These are phyloP conservation scores for Rhabdophis nuchalis DNA, from an alignment of 2,797 vertebrate genomes.

Conservation along the genomic window DNA sequence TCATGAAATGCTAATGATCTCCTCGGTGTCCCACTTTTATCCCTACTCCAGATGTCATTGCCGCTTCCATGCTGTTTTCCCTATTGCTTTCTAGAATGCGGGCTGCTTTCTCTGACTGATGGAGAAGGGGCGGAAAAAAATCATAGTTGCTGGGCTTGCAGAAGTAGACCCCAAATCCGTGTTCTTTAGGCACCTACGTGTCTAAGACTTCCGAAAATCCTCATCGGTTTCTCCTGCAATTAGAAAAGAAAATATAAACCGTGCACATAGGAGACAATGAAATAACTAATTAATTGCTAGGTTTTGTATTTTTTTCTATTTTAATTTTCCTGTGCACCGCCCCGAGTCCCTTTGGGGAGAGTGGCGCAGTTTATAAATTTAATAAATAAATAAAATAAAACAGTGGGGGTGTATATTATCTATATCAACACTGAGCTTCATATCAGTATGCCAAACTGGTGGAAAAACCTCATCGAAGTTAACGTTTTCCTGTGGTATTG, in stretches of 20 bases:
- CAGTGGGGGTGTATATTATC: background rate
- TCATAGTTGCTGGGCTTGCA: background rate
- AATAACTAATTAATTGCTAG: too few species aligned
- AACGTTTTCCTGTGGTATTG: slow-evolving; percentile 11
- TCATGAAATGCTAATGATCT: slow-evolving; percentile 50
- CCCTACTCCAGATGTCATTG: slow-evolving; percentile 12
- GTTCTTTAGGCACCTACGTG: background rate
- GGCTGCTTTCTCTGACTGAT: background rate
- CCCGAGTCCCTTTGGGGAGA: too few species aligned
- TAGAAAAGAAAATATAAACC: background rate
- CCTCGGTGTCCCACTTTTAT: slow-evolving; percentile 28
- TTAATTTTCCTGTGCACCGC: too few species aligned
- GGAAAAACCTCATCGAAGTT: slow-evolving; percentile 34
- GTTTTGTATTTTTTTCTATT: too few species aligned
- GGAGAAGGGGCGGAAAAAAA: background rate
- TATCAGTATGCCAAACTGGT: background rate
- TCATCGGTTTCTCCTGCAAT: slow-evolving; percentile 5
- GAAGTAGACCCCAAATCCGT: background rate
- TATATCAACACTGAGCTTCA: background rate
- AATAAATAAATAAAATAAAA: too few species aligned
- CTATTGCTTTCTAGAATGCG: slow-evolving; percentile 15
- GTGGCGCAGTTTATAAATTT: too few species aligned
- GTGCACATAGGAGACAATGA: background rate
- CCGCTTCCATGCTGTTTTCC: slow-evolving; percentile 8
- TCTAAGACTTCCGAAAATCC: background rate